Base-by-base conservation (phyloP, 2,888 invertebrate genomes). In the Caenorhabditis angaria region DNA sequence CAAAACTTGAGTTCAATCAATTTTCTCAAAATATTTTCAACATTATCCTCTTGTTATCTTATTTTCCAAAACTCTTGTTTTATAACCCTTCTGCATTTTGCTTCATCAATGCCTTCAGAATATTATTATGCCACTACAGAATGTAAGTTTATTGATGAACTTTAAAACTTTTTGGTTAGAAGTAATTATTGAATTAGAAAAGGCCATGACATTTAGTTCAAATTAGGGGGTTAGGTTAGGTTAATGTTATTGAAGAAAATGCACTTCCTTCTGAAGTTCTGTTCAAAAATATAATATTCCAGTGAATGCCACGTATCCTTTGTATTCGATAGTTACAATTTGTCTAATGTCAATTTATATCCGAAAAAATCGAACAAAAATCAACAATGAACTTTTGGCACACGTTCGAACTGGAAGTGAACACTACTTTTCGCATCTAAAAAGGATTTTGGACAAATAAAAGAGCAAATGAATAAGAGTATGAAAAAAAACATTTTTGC, bases 11-110 rank as follows among this genome's bases (percentile, higher is more conserved):
- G 14, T 2, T 70, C 65, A 2, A 70, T 66, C 5, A 24, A 50
- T 4, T 62, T 50, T 14, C 63, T 70, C 24, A 70, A 70, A 59
- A 66, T 61, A 10, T 70, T 70, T 28, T 61, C 70, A 0, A 62
- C 53, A 12, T 32, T 70, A 28, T 59, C 65, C 5, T 59, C 59
- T 12, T 12, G 50, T 22, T 70, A 63, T 28, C 32, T 70, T 5
- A 53, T 65, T 29, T 53, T 70, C 14, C 70, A 70, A 62, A 70
- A 65, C 22, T n/a, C 50, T 18, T 61, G 61, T 22, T 70, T 48
- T 51, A 54, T 70, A 6, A 54, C 41, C 6, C 59, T 70, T 10
- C 50, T 70, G 55, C 25, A 29, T 10, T 66, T 66, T 28, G 65
- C 51, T 10, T 14, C 35, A 0, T 4, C 41, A 3, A 6, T 70